These are phyloP conservation scores for Synanthedon andrenaeformis DNA, from an alignment of 2,888 invertebrate species.

Conservation along the genomic window DNA sequence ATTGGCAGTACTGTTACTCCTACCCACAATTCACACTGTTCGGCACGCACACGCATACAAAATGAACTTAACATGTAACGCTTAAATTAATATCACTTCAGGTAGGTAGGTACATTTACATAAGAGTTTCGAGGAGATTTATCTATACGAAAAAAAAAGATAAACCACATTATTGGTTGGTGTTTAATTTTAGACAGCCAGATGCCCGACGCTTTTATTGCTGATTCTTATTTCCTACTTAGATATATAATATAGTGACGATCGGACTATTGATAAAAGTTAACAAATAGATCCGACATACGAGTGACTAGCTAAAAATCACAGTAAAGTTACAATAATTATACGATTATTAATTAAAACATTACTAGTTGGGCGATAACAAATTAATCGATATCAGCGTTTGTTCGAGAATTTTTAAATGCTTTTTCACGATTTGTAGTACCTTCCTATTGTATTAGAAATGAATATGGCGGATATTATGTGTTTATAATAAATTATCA, in stretches of 20 bases:
- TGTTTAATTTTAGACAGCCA: slow-evolving; percentile 22
- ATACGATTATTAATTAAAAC: not conserved
- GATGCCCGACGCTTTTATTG: slow-evolving; percentile 11
- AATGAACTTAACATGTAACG: slow-evolving; percentile 53
- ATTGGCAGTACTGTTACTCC: slow-evolving; percentile 29
- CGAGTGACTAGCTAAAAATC: slow-evolving; percentile 36
- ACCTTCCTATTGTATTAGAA: not conserved
- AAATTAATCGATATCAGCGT: not conserved
- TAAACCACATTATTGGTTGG: slow-evolving; percentile 12
- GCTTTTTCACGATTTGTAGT: not conserved
- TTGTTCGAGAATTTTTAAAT: not conserved
- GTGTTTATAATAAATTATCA: not conserved
- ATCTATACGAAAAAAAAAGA: slow-evolving; percentile 6
- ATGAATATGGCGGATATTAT: not conserved
- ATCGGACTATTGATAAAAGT: slow-evolving; percentile 11
- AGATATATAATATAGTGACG: not conserved
- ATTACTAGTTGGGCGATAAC: not conserved
- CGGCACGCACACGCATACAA: slow-evolving; percentile 38
- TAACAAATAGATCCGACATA: slow-evolving; percentile 5
- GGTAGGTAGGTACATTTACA: slow-evolving; percentile 27
- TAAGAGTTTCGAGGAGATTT: slow-evolving; percentile 15
- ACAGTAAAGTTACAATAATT: slow-evolving; percentile 17
- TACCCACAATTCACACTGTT: slow-evolving; percentile 20
- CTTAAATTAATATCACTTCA: slow-evolving; percentile 69
- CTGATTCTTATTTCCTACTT: not conserved